Percentiles rank a stretch among this genome's conserved stretches.
phyloP scores from a whole-genome alignment of 2,888 invertebrate genomes.

The Anaspis maculata region DNA sequence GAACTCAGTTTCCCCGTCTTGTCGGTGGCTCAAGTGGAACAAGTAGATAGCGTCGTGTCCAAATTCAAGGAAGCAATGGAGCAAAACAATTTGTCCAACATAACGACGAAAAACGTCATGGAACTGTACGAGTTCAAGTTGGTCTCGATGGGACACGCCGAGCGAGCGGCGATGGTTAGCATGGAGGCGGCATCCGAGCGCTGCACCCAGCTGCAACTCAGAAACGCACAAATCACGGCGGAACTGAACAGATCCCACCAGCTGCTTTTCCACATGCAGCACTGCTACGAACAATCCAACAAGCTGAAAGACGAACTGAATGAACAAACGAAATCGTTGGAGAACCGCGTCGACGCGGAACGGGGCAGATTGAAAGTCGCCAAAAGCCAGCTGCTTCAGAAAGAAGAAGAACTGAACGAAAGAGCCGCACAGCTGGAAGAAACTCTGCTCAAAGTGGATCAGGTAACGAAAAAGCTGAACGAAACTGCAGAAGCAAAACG shows the following conservation, averaged over 20 bases:
- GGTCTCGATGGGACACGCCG: slow-evolving; percentile 46
- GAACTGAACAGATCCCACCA: slow-evolving; percentile 45
- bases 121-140: slow-evolving; percentile 66
- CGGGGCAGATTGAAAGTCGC: slow-evolving; percentile 21
- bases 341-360: slow-evolving; percentile 21
- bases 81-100: slow-evolving; percentile 33
- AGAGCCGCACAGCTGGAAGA: too few species aligned
- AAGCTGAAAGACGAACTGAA: slow-evolving; percentile 26
- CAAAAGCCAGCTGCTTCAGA: slow-evolving; percentile 17
- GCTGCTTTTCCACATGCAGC: slow-evolving; percentile 44
- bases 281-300: slow-evolving; percentile 42
- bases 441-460: slow-evolving; percentile 22
- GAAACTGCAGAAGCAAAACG: too few species aligned
- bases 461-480: slow-evolving; percentile 17
- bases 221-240: slow-evolving; percentile 42
- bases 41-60: slow-evolving; percentile 28
- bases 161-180: slow-evolving; percentile 44
- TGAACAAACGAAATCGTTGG: slow-evolving; percentile 7
- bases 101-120: slow-evolving; percentile 61
- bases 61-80: slow-evolving; percentile 18
- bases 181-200: slow-evolving; percentile 47
- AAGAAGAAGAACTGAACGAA: slow-evolving; percentile 23
- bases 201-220: slow-evolving; percentile 45
- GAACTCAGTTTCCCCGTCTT: too few species aligned
- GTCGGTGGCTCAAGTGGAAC: slow-evolving; percentile 31